phyloP scores from a whole-genome alignment of 2,113 vertebrate species.

The Toxotes chatareus region DNA sequence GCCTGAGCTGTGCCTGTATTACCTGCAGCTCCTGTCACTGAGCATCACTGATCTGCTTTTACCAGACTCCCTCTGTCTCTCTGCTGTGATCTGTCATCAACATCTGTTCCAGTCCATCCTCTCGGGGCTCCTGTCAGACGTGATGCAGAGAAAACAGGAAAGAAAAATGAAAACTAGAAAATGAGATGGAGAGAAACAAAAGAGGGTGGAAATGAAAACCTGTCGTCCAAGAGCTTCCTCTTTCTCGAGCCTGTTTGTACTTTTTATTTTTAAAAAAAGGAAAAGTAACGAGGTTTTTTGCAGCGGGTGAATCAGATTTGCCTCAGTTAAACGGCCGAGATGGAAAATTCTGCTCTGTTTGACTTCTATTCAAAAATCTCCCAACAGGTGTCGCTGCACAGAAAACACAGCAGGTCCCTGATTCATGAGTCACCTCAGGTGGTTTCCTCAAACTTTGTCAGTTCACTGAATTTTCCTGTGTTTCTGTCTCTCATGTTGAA shows the following conservation, averaged over 20 bases:
- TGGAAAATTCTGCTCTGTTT: too few relatives aligned
- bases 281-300: background rate
- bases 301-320: background rate
- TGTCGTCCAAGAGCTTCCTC: background rate
- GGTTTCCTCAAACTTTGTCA: background rate
- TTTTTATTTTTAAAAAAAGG: background rate
- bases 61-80: background rate
- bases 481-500: background rate
- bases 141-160: background rate
- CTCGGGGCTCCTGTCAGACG: constrained; percentile 10
- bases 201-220: background rate
- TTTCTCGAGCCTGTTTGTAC: background rate
- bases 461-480: background rate
- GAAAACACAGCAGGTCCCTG: rapidly evolving
- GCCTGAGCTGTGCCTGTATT: background rate
- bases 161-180: background rate
- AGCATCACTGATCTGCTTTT: constrained; percentile 24
- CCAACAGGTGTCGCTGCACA: background rate
- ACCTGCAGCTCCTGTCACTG: constrained; percentile 35
- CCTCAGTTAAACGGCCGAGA: background rate
- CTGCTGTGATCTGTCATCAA: constrained; percentile 50
- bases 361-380: too few relatives aligned
- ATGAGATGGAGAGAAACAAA: background rate
- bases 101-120: constrained; percentile 18
- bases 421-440: background rate